Base-by-base conservation (phyloP, 1,140 invertebrate species). In the Drosophila kurseongensis region DNA sequence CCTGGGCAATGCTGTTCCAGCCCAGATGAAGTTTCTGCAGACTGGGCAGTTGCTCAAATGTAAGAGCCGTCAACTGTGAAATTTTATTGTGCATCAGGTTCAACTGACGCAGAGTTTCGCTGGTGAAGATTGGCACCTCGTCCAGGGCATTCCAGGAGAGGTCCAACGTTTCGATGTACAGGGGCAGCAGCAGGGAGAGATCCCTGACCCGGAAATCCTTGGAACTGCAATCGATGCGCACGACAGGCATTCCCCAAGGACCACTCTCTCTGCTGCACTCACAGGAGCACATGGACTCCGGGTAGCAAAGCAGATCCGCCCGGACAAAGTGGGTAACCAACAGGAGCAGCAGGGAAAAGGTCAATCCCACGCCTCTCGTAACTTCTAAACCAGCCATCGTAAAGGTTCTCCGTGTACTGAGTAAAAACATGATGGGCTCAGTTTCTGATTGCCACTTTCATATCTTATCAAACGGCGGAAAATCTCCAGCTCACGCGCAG, bases 31-130 rank as follows among this genome's bases (percentile, higher is more conserved):
- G 78, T 36, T 94, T 92, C 9, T 91, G 90, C 29, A 95, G 78
- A 72, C 94, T 92, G 52, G 88, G 91, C 51, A 94, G 84, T 59
- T 94, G 91, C 32, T 92, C 93, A 29, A 95, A 92, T 78, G 94
- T 93, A 52, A 93, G 92, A 69, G 93, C 93, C 8, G 93, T 92
- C 73, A 95, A 91, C 52, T 93, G 92, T 68, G 93, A 92, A 50
- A 98, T 94, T 60, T 94, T 92, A 88, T 98, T 98, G 89, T 97
- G 93, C 45, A 96, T 96, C 12, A 96, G 94, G 84, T 98, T 97
- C 13, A 98, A 93, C 48, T 97, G 93, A 92, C 96, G 96, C 45
- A 98, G 92, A 16, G 96, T 96, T 2, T 88, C 86, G 60, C 91
- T 88, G 27, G 18, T 61, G 50, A 92, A 78, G 41, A 32, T 36